Evolutionary conservation across 53 echinoderm and acorn worm species (phyloP), one percentile per base, ranked within the genome.

Genomic region (Crossaster papposus): DNA sequence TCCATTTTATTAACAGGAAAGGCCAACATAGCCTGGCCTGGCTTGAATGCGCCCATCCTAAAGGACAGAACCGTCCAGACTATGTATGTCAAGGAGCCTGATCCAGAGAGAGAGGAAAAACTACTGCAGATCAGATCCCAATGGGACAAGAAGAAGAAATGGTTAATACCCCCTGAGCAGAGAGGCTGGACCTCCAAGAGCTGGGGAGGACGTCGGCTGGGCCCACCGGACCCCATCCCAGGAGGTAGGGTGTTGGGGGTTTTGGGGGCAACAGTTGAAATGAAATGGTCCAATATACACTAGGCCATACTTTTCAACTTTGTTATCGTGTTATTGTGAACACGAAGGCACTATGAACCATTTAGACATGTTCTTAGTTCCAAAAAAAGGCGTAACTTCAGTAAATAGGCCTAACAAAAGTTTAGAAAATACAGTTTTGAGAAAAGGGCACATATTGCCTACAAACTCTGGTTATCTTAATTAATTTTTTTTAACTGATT

Each of bases 111-210:
- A 52, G 98, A 94, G 79, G 94, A 94, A 62, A 64, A 54, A 54
- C 90, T 95, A 14, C 85, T 82, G 74, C 77, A 70, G 82, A 94
- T 97, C 35, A 79, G 95, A 51, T 81, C 90, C 36, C 93, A 92
- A 55, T 94, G 94, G 95, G 98, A 96, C 85, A 97, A 94, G 88
- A 93, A 92, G 85, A 90, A 86, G 81, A 91, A 89, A 72, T 91
- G 94, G 30, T 79, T 84, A 28, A 90, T 96, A 74, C 88, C 94
- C 30, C 86, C 89, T 0, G 98, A 97, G 73, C 94, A 97, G 54
- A 91, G 93, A 76, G 98, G 98, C 29, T 97, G 98, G 98, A 97
- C 98, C 31, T 95, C 98, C 37, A 93, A 90, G 87, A 96, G 98
- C 70, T 97, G 94, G 94, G 98, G 98, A 53, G 98, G 98, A 54